Base-by-base conservation (phyloP, 2,888 invertebrate species). In the Seira sanloemensis region DNA sequence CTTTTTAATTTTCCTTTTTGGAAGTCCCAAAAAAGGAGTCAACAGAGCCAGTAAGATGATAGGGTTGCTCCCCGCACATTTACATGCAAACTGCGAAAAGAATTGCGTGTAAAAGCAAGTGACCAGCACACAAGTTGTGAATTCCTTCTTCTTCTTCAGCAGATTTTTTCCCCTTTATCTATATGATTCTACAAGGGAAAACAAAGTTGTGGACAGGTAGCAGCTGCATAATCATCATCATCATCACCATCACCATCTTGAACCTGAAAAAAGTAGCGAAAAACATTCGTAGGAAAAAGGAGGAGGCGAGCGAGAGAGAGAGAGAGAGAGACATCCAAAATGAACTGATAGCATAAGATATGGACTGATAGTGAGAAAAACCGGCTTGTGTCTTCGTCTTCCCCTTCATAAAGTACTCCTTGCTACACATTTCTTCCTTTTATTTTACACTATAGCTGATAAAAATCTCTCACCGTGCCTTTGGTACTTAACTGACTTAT, bases 131-230 rank as follows among this genome's bases (percentile, higher is more conserved):
- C n/a, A n/a, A 69, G 27, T 18, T 26, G 16, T n/a, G 19, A 71
- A 68, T 24, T 18, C 18, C 5, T 25, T 26, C 5, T 24, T 69
- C 65, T 21, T 24, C 12, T 26, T 24, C 73, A 26, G 26, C 27
- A 9, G 19, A 65, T 67, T 24, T 65, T 75, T 76, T n/a, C 76
- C 37, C 37, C 12, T 37, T 37, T 37, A 37, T 37, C 12, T n/a
- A n/a, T n/a, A n/a, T n/a, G n/a, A 67, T 80, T 73, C 67, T 75
- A 69, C 58, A 78, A 27, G 23, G n/a, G 46, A 54, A 69, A 74
- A 16, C n/a, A 54, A 74, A 75, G 75, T 71, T 81, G 81, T 46
- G 65, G 81, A 82, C 76, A 76, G 76, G 76, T 76, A 82, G 76
- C 81, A 82, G 58, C 81, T 82, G 81, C 76, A 68, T 77, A 37